Evolutionary conservation across 2,888 invertebrate genomes (phyloP).

Genomic region (Cephus pygmeus): DNA sequence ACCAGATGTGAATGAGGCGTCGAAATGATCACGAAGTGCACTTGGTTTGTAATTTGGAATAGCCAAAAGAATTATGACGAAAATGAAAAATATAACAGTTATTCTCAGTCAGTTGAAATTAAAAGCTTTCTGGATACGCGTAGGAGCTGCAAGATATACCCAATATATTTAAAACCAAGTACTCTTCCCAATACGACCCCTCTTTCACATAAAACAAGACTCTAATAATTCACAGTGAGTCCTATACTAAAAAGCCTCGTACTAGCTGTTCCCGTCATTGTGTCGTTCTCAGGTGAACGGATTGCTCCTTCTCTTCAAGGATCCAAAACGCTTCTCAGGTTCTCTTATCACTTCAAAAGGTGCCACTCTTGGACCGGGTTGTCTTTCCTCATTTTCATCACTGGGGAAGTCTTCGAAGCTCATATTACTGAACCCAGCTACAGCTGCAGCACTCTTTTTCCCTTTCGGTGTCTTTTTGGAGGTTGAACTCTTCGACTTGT

Average conservation of each 20-base stretch:
- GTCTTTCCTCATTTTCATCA: conserved; percentile 69
- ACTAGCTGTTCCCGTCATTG: conserved; percentile 15
- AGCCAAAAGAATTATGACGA: too few relatives aligned
- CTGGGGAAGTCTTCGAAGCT: conserved; percentile 81
- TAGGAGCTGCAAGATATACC: neutral
- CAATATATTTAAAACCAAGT: neutral
- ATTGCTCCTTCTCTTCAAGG: conserved; percentile 66
- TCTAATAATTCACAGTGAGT: neutral
- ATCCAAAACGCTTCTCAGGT: conserved; percentile 63
- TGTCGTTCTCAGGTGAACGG: conserved; percentile 63
- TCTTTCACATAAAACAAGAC: neutral
- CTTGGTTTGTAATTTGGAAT: neutral
- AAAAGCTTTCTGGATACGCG: neutral
- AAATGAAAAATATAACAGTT: too few relatives aligned
- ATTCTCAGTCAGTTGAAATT: too few relatives aligned
- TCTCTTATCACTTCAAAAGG: conserved; percentile 75
- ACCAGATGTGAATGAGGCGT: neutral
- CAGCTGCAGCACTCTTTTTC: conserved; percentile 40
- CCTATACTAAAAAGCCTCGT: conserved; percentile 24
- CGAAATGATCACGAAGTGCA: neutral
- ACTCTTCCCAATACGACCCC: neutral
- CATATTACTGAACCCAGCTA: conserved; percentile 77
- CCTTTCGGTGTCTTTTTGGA: conserved; percentile 49
- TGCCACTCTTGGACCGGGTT: conserved; percentile 63
- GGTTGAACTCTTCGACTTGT: conserved; percentile 50